Evolutionary conservation across 2,888 invertebrate species (phyloP).

Genomic region (Raillietiella orientalis): DNA sequence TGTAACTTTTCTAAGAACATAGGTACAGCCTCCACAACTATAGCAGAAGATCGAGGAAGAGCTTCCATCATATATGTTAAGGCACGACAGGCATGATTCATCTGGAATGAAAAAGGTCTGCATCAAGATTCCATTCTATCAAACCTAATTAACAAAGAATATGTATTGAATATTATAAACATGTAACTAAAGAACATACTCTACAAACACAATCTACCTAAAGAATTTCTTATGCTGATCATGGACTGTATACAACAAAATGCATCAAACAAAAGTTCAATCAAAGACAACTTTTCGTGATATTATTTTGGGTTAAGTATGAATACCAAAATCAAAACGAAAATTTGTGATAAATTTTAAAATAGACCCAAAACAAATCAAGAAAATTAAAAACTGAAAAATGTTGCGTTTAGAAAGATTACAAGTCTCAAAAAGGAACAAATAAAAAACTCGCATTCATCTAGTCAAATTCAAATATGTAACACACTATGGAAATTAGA

Average conservation of each 20-base stretch:
- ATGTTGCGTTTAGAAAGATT: too few species aligned
- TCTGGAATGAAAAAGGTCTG: constrained; percentile 19
- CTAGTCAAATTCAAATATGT: too few species aligned
- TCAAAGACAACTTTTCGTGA: neutral
- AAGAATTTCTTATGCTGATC: too few species aligned
- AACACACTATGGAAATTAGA: too few species aligned
- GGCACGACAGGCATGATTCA: constrained; percentile 95
- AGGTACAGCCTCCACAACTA: constrained; percentile 87
- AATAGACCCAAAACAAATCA: too few species aligned
- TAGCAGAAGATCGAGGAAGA: constrained; percentile 61
- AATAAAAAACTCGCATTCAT: too few species aligned
- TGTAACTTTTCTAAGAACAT: constrained; percentile 87
- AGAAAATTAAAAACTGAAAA: too few species aligned
- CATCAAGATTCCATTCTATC: neutral
- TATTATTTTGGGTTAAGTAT: neutral
- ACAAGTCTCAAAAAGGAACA: too few species aligned
- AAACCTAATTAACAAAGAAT: neutral
- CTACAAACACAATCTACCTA: too few species aligned
- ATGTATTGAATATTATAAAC: constrained; percentile 3
- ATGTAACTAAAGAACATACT: neutral
- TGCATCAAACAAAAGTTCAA: too few species aligned
- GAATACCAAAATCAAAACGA: neutral
- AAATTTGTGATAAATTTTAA: too few species aligned
- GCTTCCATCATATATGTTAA: constrained; percentile 98
- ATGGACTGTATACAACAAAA: too few species aligned